A percentile compares a stretch with the other conserved stretches of the same genome.
phyloP scores from a whole-genome alignment of 2,113 vertebrate species.

The Danionella cerebrum region DNA sequence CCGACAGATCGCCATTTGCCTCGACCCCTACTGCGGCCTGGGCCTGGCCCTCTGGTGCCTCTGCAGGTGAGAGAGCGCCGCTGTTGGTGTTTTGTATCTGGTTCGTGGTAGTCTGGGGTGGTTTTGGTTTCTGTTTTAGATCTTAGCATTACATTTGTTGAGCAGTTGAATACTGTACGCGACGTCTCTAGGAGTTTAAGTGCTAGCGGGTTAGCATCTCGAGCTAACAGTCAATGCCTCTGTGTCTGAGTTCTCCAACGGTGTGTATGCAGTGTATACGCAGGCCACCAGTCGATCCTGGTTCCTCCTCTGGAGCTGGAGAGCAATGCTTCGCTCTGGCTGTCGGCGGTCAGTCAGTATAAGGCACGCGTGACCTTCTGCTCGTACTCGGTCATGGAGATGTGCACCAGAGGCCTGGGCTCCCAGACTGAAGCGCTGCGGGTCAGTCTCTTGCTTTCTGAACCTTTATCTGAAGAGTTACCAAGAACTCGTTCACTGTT shows the following conservation, averaged over 20 bases:
- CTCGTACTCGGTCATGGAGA: slow-evolving; percentile 96
- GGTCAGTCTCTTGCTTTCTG: slow-evolving; percentile 61
- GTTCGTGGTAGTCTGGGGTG: too few species aligned
- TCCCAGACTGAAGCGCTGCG: slow-evolving; percentile 78
- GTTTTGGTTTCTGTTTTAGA: too few species aligned
- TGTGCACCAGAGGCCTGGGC: slow-evolving; percentile 91
- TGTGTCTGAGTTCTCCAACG: too few species aligned
- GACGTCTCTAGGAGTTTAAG: too few species aligned
- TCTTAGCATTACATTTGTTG: too few species aligned
- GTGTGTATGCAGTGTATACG: slow-evolving; percentile 63
- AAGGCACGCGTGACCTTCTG: slow-evolving; percentile 93
- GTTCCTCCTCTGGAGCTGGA: slow-evolving; percentile 92
- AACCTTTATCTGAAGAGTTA: neutral
- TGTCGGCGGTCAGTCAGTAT: slow-evolving; percentile 89
- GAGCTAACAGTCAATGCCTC: too few species aligned
- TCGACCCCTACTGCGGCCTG: slow-evolving; percentile 95
- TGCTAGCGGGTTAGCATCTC: too few species aligned
- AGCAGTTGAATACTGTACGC: too few species aligned
- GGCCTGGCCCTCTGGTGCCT: slow-evolving; percentile 95
- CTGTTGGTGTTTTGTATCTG: too few species aligned
- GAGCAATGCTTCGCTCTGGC: slow-evolving; percentile 87
- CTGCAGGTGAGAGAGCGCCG: slow-evolving; percentile 82
- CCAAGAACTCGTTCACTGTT: too few species aligned
- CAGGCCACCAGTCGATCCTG: slow-evolving; percentile 90
- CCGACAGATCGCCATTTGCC: slow-evolving; percentile 89